A percentile compares a stretch with the other conserved stretches of the same genome.
These are phyloP conservation scores for Oenanthe melanoleuca DNA, from an alignment of 2,113 vertebrate species.

Conservation along the genomic window DNA sequence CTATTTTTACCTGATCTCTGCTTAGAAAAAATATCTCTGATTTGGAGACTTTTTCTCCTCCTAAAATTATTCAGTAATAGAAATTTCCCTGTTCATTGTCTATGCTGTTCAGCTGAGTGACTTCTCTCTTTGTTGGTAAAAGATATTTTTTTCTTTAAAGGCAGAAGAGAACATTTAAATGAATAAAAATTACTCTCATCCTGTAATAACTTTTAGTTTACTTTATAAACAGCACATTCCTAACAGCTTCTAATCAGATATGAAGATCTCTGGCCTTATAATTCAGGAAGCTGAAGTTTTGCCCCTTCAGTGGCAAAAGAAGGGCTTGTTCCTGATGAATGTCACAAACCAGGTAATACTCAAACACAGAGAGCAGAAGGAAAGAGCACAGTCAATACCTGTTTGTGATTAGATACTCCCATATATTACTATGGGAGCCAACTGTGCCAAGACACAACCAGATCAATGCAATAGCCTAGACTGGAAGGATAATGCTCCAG, in stretches of 20 bases:
- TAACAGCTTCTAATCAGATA: neutral
- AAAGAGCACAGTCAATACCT: neutral
- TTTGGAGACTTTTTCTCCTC: neutral
- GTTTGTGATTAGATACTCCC: neutral
- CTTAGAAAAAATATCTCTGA: neutral
- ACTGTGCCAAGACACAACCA: neutral
- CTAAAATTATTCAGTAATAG: neutral
- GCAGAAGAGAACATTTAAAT: neutral
- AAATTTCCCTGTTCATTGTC: neutral
- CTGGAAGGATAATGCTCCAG: neutral
- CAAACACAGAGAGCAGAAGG: neutral
- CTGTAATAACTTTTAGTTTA: neutral
- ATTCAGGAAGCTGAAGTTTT: neutral
- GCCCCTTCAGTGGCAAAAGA: neutral
- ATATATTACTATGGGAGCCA: neutral
- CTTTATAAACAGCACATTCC: neutral
- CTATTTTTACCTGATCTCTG: neutral
- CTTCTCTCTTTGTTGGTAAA: neutral
- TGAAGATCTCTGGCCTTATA: neutral
- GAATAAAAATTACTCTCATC: neutral
- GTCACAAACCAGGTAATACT: neutral
- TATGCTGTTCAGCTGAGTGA: neutral
- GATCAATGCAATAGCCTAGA: neutral
- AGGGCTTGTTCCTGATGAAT: neutral
- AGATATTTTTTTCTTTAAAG: neutral